Base-by-base conservation (phyloP, 23 tunicate genomes). In the Styela plicata region DNA sequence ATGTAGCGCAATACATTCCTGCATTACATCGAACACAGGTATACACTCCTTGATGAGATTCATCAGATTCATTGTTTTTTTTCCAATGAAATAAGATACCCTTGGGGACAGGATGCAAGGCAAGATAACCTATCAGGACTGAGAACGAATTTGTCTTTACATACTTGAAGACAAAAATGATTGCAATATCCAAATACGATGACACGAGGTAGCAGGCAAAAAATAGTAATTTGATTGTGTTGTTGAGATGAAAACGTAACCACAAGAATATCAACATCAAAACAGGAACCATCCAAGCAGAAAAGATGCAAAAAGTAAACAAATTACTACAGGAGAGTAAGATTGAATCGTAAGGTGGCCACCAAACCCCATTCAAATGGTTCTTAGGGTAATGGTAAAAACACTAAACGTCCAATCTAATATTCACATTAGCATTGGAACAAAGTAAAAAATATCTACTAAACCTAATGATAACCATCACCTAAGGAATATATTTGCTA, bases 251-350 rank as follows among this genome's bases (percentile, higher is more conserved):
- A 67, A 24, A 25, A 29, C 22, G 13, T 22, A 22, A 67, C 71
- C 16, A 25, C 71, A 67, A 29, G 24, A 27, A 29, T 13, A 44
- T 44, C 57, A 44, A 5, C 57, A 44, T 44, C 13, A 44, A 44
- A 44, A 44, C 57, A 23, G 66, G 53, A 76, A 27, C 66, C 81
- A 53, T 76, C 81, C 63, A 33, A 67, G 80, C 35, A 85, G 76
- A 44, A 85, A 85, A 84, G 88, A 85, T 63, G 82, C 86, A 80
- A 91, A 91, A 91, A 91, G 86, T 81, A 91, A 91, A 91, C 87
- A 91, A 24, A 91, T 91, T 91, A 91, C 97, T 91, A 83, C 73
- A 63, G 84, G 97, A 89, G 97, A 86, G 90, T 91, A 83, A 66
- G 86, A 83, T 77, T 75, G 89, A 84, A 82, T 83, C 82, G 89